Conservation (phyloP, 2,888 invertebrate genomes). For the Brachynemurus nebulosus region DNA sequence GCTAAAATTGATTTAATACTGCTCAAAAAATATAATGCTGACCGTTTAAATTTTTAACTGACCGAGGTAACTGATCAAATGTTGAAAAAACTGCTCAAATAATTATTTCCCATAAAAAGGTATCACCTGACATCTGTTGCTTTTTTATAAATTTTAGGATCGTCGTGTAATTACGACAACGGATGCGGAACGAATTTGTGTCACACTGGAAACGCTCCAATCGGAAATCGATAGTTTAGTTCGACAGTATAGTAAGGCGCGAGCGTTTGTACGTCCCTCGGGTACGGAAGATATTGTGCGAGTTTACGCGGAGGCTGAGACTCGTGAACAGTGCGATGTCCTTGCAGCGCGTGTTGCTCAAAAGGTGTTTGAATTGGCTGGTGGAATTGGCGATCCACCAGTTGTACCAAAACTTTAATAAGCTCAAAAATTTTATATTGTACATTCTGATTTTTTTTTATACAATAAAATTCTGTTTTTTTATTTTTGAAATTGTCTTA, state of each 20-base stretch:
- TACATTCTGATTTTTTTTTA: too few relatives aligned
- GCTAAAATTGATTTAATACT: too few relatives aligned
- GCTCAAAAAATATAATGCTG: too few relatives aligned
- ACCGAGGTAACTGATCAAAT: too few relatives aligned
- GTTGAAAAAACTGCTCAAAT: too few relatives aligned
- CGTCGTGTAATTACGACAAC: conserved; percentile 72
- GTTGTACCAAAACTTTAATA: too few relatives aligned
- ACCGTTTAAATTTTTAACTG: too few relatives aligned
- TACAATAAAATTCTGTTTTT: too few relatives aligned
- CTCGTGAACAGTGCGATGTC: conserved; percentile 40
- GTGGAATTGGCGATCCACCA: conserved; percentile 59
- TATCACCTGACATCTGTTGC: conserved; percentile 1
- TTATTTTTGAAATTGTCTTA: too few relatives aligned
- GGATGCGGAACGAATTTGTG: conserved; percentile 73
- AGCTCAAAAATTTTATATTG: too few relatives aligned
- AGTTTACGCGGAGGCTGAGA: conserved; percentile 89
- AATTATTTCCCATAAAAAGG: neutral
- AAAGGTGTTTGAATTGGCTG: conserved; percentile 63
- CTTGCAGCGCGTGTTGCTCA: conserved; percentile 63
- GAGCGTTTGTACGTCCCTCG: conserved; percentile 89
- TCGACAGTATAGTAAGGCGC: conserved; percentile 49
- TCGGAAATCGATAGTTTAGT: conserved; percentile 59
- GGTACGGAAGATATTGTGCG: conserved; percentile 96
- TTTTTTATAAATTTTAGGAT: conserved; percentile 38
- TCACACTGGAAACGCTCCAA: conserved; percentile 74